Evolutionary conservation across 2,113 vertebrate species (phyloP).

Genomic region (Phalacrocorax pelagicus): DNA sequence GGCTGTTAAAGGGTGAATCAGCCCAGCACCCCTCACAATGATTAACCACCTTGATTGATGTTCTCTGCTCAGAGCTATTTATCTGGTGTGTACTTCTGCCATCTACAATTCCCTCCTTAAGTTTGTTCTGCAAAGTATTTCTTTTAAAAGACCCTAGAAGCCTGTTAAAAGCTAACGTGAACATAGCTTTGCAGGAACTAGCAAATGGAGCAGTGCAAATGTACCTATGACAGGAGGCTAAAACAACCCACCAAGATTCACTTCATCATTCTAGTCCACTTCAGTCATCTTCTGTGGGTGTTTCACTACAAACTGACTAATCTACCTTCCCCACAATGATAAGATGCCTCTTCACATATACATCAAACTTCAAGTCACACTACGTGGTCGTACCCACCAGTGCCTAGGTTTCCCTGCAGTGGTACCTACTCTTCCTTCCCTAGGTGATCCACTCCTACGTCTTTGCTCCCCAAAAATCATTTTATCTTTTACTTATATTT

Average conservation of each 20-base stretch:
- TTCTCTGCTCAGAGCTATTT: neutral
- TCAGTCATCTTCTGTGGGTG: neutral
- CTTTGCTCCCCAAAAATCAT: neutral
- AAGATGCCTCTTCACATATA: neutral
- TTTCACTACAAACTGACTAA: neutral
- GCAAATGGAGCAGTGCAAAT: neutral
- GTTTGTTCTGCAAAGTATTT: neutral
- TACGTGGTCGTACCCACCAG: neutral
- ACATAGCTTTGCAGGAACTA: neutral
- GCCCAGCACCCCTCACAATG: neutral
- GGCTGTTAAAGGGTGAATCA: neutral
- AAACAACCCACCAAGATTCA: neutral
- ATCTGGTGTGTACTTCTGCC: neutral
- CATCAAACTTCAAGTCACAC: neutral
- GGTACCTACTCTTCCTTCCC: neutral
- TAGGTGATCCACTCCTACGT: neutral
- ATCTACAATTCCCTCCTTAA: neutral
- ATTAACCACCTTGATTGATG: neutral
- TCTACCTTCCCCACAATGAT: neutral
- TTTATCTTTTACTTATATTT: neutral
- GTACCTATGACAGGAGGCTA: neutral
- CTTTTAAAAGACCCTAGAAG: neutral
- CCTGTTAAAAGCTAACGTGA: neutral
- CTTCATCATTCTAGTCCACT: neutral
- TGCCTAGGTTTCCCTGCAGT: neutral